Conservation (phyloP, 2,888 invertebrate genomes). For the Siphonodentalium dalli region DNA sequence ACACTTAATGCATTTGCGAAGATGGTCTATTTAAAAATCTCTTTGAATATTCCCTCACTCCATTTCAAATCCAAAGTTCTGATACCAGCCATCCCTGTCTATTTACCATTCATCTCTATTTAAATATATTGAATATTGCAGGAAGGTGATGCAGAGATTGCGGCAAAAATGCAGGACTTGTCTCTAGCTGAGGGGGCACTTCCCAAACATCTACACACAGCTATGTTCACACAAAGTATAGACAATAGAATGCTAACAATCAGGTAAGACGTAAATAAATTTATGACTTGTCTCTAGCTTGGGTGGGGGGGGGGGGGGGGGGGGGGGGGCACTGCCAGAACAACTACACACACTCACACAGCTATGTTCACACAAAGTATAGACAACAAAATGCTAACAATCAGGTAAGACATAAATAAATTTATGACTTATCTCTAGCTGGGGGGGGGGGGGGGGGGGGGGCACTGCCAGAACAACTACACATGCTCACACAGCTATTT, state of each 20-base stretch:
- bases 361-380: slow-evolving; percentile 83
- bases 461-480: too few relatives aligned
- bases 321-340: slow-evolving; percentile 94
- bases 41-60: too few relatives aligned
- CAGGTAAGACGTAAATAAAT: slow-evolving; percentile 42
- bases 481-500: too few relatives aligned
- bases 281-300: not conserved
- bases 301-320: too few relatives aligned
- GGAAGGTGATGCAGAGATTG: slow-evolving; percentile 91
- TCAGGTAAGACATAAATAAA: slow-evolving; percentile 63
- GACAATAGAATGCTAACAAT: slow-evolving; percentile 86
- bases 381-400: slow-evolving; percentile 84
- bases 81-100: not conserved
- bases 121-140: too few relatives aligned
- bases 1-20: too few relatives aligned
- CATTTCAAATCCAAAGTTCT: too few relatives aligned
- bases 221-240: slow-evolving; percentile 80
- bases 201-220: slow-evolving; percentile 88
- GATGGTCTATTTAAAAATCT: too few relatives aligned
- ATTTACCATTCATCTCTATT: not conserved
- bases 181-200: slow-evolving; percentile 96
- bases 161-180: slow-evolving; percentile 92
- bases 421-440: not conserved
- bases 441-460: too few relatives aligned
- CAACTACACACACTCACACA: slow-evolving; percentile 90